Percentiles rank a stretch among this genome's conserved stretches.
Conservation (phyloP, 1,140 invertebrate genomes). For the Lethocerus indicus region DNA sequence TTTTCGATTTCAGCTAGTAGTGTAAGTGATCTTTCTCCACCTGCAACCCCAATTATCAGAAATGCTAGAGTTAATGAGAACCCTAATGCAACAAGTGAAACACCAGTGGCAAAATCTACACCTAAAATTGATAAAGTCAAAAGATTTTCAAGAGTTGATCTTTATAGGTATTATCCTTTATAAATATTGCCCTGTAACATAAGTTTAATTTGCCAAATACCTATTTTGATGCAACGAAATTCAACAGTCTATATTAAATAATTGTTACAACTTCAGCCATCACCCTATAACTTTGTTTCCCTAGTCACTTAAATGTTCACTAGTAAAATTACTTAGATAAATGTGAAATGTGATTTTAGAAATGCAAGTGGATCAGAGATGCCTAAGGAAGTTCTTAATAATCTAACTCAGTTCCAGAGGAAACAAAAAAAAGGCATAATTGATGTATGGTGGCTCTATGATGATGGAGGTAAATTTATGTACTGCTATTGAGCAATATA, state of each 20-base stretch:
- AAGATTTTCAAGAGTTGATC: conserved; percentile 15
- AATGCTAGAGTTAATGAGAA: conserved; percentile 31
- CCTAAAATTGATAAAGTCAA: conserved; percentile 23
- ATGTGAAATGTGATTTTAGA: conserved; percentile 7
- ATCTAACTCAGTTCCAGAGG: conserved; percentile 51
- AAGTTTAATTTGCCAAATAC: too few relatives aligned
- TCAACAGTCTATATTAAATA: too few relatives aligned
- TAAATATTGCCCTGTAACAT: too few relatives aligned
- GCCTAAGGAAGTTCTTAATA: conserved; percentile 39
- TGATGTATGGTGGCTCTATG: conserved; percentile 98
- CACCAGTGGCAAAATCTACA: conserved; percentile 12
- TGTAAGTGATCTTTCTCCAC: conserved; percentile 40
- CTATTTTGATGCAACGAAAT: too few relatives aligned
- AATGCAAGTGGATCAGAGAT: conserved; percentile 7
- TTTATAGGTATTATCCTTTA: conserved; percentile 13
- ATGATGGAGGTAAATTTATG: conserved; percentile 59
- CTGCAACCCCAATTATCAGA: conserved; percentile 28
- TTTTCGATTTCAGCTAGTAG: conserved; percentile 44
- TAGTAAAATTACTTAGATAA: too few relatives aligned
- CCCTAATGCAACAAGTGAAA: conserved; percentile 23
- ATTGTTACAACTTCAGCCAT: too few relatives aligned
- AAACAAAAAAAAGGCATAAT: conserved; percentile 68
- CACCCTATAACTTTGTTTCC: too few relatives aligned
- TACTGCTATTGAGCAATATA: conserved; percentile 8
- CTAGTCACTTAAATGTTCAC: too few relatives aligned